These are phyloP conservation scores for Eulacestoma nigropectus DNA, from an alignment of 2,113 vertebrate genomes.

Conservation along the genomic window DNA sequence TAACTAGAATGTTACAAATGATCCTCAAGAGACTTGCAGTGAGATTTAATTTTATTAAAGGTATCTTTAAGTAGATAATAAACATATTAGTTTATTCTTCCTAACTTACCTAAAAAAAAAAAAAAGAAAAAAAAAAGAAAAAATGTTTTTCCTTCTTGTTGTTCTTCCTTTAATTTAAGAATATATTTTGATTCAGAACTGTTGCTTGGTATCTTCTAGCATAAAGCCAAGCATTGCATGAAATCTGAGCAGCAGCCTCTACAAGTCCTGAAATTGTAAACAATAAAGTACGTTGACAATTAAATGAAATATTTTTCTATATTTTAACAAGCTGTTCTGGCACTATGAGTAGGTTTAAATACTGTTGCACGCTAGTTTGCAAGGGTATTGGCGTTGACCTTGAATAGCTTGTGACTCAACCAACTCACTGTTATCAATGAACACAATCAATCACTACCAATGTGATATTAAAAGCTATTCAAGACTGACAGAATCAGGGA, in stretches of 20 bases:
- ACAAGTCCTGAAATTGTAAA: background rate
- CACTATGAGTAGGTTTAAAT: background rate
- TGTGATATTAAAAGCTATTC: background rate
- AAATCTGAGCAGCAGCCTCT: background rate
- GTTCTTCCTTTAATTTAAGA: background rate
- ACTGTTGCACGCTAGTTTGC: fast-evolving
- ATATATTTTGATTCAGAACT: background rate
- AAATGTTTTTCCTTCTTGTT: background rate
- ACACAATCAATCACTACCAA: too few species aligned
- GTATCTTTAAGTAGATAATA: background rate
- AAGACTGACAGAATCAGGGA: background rate
- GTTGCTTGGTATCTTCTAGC: background rate
- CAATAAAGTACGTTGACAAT: background rate
- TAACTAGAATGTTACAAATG: background rate
- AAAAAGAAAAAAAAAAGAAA: too few species aligned
- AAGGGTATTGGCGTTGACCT: background rate
- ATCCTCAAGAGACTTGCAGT: background rate
- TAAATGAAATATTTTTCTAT: background rate
- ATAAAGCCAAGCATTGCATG: background rate
- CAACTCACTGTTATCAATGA: background rate
- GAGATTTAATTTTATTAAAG: background rate
- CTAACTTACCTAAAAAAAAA: background rate
- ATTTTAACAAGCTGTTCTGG: background rate
- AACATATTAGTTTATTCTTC: background rate
- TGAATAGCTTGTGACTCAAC: background rate